Base-by-base conservation (phyloP, 1,140 invertebrate genomes). In the Halictus rubicundus region DNA sequence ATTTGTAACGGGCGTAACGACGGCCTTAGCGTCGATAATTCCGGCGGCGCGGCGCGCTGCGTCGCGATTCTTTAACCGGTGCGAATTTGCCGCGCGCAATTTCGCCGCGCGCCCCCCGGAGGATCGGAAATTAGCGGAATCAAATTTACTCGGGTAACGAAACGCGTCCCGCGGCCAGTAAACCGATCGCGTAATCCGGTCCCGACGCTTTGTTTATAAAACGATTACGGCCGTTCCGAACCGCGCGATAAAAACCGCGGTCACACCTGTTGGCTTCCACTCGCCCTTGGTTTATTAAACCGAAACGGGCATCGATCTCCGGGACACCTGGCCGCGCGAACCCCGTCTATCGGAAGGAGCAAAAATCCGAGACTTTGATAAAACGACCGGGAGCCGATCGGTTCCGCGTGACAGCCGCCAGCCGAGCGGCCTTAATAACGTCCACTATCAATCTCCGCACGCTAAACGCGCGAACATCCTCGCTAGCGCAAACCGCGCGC, bases 1-100 rank as follows among this genome's bases (percentile, higher is more conserved):
- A 85, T 85, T 85, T 80, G 82, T 84, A 85, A n/a, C 69, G 77
- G 32, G 74, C 61, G 83, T 80, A 84, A 85, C 68, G 68, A 68
- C 52, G 52, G 61, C 71, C 82, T 80, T 76, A 80, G 68, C 76
- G 65, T 23, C 78, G 65, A 80, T 84, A 84, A 85, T 64, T 27
- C 25, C 82, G 63, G 3, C 32, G 5, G 32, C 27, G 3, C 32
- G 5, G 32, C 27, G 27, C 27, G 27, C 27, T 2, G 27, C 54
- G 46, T 72, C 8, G 64, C 69, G 83, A 84, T 85, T 85, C 82
- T 85, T 85, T 72, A 82, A 76, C 72, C 77, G 49, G 16, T 52
- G 9, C 2, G 6, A 1, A 32, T 32, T 32, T 12, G n/a, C 42
- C 10, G 12, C 10, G 42, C 14, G 10, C 10, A 12, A 10, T 46